Evolutionary conservation across 2,797 vertebrate genomes (phyloP), one percentile per base, ranked within the genome.

Genomic region (Channallabes apus): DNA sequence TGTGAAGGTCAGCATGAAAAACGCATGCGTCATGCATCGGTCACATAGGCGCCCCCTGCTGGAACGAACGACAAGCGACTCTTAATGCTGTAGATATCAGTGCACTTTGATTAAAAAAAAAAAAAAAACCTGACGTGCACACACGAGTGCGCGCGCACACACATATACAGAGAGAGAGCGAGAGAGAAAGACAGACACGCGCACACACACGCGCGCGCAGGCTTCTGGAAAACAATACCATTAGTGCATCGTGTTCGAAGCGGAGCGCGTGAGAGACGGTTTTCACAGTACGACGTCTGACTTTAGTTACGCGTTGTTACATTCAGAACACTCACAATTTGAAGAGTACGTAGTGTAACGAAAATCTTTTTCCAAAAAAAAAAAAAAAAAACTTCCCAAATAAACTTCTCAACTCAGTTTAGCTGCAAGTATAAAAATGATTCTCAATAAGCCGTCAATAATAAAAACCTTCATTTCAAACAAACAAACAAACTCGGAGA

Each of bases 101-200:
- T 88, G 86, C 86, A 87, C 88, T 86, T 86, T 29, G 67, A 86
- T 80, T n/a, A n/a, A n/a, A n/a, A n/a, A n/a, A n/a, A n/a, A n/a
- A n/a, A n/a, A 35, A 35, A 32, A 51, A 51, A 86, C 86, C 82
- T 24, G 69, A 54, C 54, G 84, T 54, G 82, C 67, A 27, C 11
- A 32, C 64, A 24, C 61, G 17, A 18, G 38, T 20, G 12, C 58
- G 11, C 27, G 7, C 22, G 24, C 1, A n/a, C n/a, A n/a, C n/a
- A n/a, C n/a, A n/a, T n/a, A n/a, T n/a, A n/a, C n/a, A n/a, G n/a
- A n/a, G n/a, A 35, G 35, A 35, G 3, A 35, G 1, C 2, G 35
- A 35, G 35, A 35, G 35, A 38, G 38, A 38, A 3, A 38, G 35
- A 38, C 35, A 41, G 35, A 38, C 29, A 7, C 41, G 12, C 59